These are phyloP conservation scores for Caenorhabditis doughertyi DNA, from an alignment of 2,888 invertebrate species.

Conservation along the genomic window DNA sequence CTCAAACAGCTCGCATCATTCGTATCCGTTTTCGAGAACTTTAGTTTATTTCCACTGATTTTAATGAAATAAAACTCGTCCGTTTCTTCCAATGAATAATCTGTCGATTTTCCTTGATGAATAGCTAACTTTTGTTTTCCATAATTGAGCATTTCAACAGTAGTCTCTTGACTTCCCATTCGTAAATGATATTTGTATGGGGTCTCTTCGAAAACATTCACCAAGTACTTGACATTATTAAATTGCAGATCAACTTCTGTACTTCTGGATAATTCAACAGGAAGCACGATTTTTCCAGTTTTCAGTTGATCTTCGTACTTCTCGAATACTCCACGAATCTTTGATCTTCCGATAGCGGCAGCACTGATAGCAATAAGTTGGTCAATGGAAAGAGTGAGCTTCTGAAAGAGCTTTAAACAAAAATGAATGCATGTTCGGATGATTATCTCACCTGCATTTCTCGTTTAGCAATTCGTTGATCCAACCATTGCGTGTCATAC, in stretches of 20 bases:
- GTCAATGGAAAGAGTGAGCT: conserved; percentile 23
- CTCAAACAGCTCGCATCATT: conserved; percentile 41
- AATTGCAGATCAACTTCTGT: conserved; percentile 30
- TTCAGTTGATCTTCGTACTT: conserved; percentile 26
- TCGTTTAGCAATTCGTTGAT: conserved; percentile 91
- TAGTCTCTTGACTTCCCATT: conserved; percentile 37
- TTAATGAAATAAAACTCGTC: conserved; percentile 43
- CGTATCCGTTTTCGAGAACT: conserved; percentile 40
- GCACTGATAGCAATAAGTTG: conserved; percentile 49
- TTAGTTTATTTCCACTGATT: conserved; percentile 45
- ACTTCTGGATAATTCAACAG: conserved; percentile 20
- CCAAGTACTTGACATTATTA: conserved; percentile 30
- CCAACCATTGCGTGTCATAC: conserved; percentile 97
- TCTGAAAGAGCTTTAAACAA: conserved; percentile 34
- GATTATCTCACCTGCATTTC: conserved; percentile 34
- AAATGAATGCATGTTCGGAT: neutral
- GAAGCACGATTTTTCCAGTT: conserved; percentile 51
- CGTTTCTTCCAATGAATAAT: conserved; percentile 49
- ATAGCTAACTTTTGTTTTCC: conserved; percentile 10
- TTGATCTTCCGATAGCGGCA: conserved; percentile 39
- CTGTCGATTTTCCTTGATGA: conserved; percentile 40
- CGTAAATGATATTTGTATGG: conserved; percentile 35
- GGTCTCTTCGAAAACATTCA: conserved; percentile 40
- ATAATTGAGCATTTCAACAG: conserved; percentile 39
- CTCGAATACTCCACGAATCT: conserved; percentile 37